Evolutionary conservation across 2,888 invertebrate species (phyloP).

Genomic region (Thera britannica): DNA sequence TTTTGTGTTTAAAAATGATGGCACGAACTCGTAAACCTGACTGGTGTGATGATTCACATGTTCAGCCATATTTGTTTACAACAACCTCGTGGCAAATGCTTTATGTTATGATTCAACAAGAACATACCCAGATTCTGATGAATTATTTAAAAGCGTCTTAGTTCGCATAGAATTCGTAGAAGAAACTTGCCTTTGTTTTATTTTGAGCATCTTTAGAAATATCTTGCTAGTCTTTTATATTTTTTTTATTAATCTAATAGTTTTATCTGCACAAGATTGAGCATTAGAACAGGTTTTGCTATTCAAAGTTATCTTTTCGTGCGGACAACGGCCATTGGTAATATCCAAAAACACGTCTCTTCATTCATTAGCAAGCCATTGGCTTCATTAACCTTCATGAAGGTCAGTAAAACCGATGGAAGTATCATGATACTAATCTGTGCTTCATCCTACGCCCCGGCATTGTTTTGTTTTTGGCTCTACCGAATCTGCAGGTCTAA

Average conservation of each 20-base stretch:
- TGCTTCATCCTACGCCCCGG: constrained; percentile 43
- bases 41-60: constrained; percentile 58
- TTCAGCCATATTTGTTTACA: constrained; percentile 59
- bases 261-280: neutral
- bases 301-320: constrained; percentile 15
- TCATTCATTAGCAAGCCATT: constrained; percentile 36
- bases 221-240: constrained; percentile 2
- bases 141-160: constrained; percentile 28
- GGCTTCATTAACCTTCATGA: constrained; percentile 53
- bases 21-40: constrained; percentile 33
- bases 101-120: constrained; percentile 53
- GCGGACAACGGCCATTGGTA: constrained; percentile 13
- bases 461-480: constrained; percentile 31
- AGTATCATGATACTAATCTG: constrained; percentile 30
- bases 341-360: constrained; percentile 22
- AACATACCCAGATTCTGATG: constrained; percentile 31
- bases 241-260: neutral
- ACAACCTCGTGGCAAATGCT: constrained; percentile 43
- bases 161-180: constrained; percentile 21
- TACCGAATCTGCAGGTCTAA: neutral
- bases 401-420: constrained; percentile 21
- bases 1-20: constrained; percentile 19
- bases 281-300: constrained; percentile 5
- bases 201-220: neutral
- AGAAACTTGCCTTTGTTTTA: constrained; percentile 8